These are phyloP conservation scores for Ceryle rudis DNA, from an alignment of 2,797 vertebrate genomes.

Conservation along the genomic window DNA sequence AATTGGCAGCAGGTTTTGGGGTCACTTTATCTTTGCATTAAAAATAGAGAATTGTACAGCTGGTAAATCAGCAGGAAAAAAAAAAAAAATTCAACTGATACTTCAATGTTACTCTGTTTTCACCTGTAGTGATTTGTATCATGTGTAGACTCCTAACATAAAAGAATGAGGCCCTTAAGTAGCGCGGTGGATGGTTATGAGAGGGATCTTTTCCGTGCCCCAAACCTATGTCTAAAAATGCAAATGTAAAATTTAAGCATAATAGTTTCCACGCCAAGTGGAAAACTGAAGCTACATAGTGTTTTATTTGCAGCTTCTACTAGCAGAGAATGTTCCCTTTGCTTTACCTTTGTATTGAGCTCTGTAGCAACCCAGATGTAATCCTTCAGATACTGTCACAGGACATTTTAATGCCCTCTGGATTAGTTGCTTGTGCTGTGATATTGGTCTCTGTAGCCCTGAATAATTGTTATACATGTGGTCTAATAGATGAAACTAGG, in stretches of 20 bases:
- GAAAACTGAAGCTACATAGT: background rate
- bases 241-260: background rate
- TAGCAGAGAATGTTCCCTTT: background rate
- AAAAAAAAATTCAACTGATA: background rate
- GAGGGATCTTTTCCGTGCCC: background rate
- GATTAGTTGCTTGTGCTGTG: background rate
- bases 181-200: background rate
- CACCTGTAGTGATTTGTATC: background rate
- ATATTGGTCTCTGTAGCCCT: background rate
- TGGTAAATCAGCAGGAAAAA: background rate
- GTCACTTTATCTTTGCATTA: background rate
- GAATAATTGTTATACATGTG: background rate
- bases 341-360: background rate
- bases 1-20: background rate
- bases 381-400: background rate
- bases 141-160: background rate
- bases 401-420: background rate
- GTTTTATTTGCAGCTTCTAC: accelerated
- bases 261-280: accelerated
- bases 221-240: background rate
- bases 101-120: background rate
- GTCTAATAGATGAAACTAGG: background rate
- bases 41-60: background rate
- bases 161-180: background rate
- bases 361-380: background rate